Conservation (phyloP, 2,113 vertebrate genomes). For the Puntigrus tetrazona region DNA sequence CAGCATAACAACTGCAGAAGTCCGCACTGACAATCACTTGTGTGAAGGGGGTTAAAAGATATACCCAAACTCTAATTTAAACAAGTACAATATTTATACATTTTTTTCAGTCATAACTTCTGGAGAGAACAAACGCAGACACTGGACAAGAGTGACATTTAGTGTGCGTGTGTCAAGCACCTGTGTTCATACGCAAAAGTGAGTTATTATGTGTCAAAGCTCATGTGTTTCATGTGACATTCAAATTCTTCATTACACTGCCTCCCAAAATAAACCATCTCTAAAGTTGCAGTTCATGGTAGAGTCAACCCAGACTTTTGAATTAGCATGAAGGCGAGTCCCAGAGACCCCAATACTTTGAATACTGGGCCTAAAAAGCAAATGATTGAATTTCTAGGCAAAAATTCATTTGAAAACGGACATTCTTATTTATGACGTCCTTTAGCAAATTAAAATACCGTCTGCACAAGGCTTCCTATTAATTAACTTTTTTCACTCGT, state of each 20-base stretch:
- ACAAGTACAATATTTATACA: not conserved
- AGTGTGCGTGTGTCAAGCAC: too few relatives aligned
- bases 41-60: not conserved
- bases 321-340: slow-evolving; percentile 61
- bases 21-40: too few relatives aligned
- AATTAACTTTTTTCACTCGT: slow-evolving; percentile 72
- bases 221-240: not conserved
- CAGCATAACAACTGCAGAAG: too few relatives aligned
- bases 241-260: not conserved
- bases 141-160: not conserved
- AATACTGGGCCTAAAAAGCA: slow-evolving; percentile 66
- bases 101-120: not conserved
- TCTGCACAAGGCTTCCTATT: slow-evolving; percentile 69
- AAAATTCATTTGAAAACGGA: slow-evolving; percentile 76
- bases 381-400: slow-evolving; percentile 70
- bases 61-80: not conserved
- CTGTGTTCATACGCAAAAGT: not conserved
- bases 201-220: not conserved
- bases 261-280: not conserved
- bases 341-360: slow-evolving; percentile 53
- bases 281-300: slow-evolving; percentile 33
- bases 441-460: slow-evolving; percentile 77
- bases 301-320: slow-evolving; percentile 56
- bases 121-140: not conserved
- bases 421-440: slow-evolving; percentile 78